Base-by-base conservation (phyloP, 1,140 invertebrate species). In the Ectropis grisescens region DNA sequence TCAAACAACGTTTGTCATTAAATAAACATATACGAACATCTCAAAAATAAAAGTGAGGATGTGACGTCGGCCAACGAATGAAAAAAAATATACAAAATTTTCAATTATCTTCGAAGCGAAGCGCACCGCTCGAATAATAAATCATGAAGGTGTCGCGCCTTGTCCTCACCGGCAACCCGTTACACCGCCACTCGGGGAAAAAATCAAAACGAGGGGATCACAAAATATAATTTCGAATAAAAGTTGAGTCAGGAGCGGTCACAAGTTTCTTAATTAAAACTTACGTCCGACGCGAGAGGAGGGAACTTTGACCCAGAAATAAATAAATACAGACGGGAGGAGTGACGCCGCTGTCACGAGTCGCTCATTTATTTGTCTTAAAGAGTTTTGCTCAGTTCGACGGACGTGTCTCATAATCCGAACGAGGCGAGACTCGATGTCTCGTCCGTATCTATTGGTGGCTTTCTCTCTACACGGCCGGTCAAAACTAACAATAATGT, bases 211-310 rank as follows among this genome's bases (percentile, higher is more conserved):
- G 53, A 58, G 50, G 56, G 60, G 58, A 67, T 71, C 59, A 60
- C 54, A 74, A 74, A 75, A 78, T 71, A 78, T 74, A 75, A 78
- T 78, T 80, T 75, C 55, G 75, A 80, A 80, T 76, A 80, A 75
- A 80, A 76, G 70, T 80, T 76, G 37, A 66, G 52, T 60, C 50
- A 23, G 57, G 57, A 53, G 64, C 72, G 59, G 64, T 72, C 67
- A 65, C 75, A 81, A 78, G 75, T 81, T 81, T 78, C 68, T 78
- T 80, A 78, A 78, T 80, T 78, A 80, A 80, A 80, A 80, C 70
- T 80, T 80, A 78, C 46, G 67, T 75, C 57, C 53, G 60, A 58
- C 57, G 65, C 55, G 52, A 64, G 59, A 67, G 66, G 60, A 50
- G 60, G 41, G 57, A 64, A 62, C 66, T 79, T 53, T 72, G 71